Evolutionary conservation across 1,140 invertebrate species (phyloP).

Genomic region (Apolygus lucorum): DNA sequence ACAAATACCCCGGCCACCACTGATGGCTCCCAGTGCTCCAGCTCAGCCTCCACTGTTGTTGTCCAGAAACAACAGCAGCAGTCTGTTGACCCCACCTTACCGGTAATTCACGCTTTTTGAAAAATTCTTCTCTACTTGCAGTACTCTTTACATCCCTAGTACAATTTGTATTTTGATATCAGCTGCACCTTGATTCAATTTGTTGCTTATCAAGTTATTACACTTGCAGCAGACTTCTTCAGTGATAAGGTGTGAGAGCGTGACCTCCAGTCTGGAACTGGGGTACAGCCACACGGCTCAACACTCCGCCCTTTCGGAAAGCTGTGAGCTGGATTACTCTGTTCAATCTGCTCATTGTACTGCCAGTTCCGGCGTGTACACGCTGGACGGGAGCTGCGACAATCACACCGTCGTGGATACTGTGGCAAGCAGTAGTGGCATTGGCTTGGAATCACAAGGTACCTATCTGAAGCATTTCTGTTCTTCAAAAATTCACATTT

Average conservation of each 20-base stretch:
- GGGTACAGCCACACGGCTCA: constrained; percentile 74
- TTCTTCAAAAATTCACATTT: no score
- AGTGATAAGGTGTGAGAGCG: constrained; percentile 46
- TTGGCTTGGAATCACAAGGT: constrained; percentile 37
- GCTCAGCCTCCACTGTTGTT: constrained; percentile 71
- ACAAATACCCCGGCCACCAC: constrained; percentile 38
- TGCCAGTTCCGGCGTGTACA: constrained; percentile 33
- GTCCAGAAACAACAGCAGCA: constrained; percentile 41
- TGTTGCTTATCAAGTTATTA: no score
- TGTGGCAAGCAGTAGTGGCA: constrained; percentile 44
- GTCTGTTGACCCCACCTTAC: constrained; percentile 37
- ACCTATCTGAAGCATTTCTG: not conserved
- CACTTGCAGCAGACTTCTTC: not conserved
- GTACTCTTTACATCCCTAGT: no score
- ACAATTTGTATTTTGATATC: no score
- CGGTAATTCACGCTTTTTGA: no score
- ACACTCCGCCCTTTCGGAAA: constrained; percentile 62
- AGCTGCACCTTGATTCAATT: no score
- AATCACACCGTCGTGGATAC: constrained; percentile 36
- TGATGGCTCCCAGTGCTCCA: constrained; percentile 67
- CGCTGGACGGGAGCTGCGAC: constrained; percentile 42
- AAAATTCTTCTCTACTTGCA: no score
- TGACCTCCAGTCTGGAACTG: constrained; percentile 65
- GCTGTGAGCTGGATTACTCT: constrained; percentile 45
- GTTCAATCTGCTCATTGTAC: constrained; percentile 42